Evolutionary conservation across 2,888 invertebrate species (phyloP), one percentile per base, ranked within the genome.

Genomic region (Kuschelorhynchus macadamiae): DNA sequence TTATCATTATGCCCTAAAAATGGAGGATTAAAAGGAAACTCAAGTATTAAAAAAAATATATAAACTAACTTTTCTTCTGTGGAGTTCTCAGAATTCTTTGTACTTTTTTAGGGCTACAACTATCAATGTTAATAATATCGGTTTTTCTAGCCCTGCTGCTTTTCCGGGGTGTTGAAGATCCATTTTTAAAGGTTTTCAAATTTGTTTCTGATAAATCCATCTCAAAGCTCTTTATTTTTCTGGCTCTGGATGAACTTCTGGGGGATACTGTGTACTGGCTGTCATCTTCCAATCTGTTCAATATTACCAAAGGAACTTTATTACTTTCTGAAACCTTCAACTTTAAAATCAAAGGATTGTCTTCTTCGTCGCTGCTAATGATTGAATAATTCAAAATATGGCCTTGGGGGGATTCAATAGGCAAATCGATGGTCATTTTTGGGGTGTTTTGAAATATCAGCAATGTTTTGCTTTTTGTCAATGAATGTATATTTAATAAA

Each of bases 361-460:
- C 33, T 57, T 70, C 66, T 14, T 67, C 61, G 17, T 42, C 52
- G 9, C 21, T 21, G 14, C 62, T 67, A 4, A 62, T 39, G 32
- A 67, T 67, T 3, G 69, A 71, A 59, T 71, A 61, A 33, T 52
- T 65, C 12, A 71, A 41, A 17, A 68, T 33, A 16, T 36, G 41
- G n/a, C 42, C 62, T 42, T 68, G 42, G 1, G 63, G 60, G 7
- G 70, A 49, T 2, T 67, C 49, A 32, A 25, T 33, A 9, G 59
- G 57, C 1, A 50, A 14, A 44, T 67, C 67, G 17, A 67, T 18
- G 25, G 67, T 61, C 60, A 61, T 61, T 46, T 11, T 11, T 11
- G 11, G 12, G 36, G 11, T 25, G 21, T 49, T 49, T 12, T 49
- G 49, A 49, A 49, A 49, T n/a, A 17, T 49, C 49, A 20, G 49